A percentile compares a stretch with the other conserved stretches of the same genome.
Conservation (phyloP, 1,140 invertebrate genomes). For the Drosophila mauritiana region DNA sequence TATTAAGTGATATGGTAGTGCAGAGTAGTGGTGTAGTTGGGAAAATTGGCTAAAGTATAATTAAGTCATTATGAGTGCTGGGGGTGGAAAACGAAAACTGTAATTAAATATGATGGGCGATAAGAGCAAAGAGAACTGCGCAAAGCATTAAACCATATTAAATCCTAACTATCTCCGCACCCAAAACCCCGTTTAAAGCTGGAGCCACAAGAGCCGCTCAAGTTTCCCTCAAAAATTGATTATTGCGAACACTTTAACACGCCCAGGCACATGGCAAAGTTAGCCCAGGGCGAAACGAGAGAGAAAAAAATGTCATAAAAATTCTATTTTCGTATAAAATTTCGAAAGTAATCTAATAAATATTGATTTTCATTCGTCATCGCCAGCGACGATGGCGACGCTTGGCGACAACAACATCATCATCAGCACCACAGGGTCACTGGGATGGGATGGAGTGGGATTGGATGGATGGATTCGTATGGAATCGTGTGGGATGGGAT, state of each 20-base stretch:
- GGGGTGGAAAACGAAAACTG: slow-evolving; percentile 20
- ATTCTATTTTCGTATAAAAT: slow-evolving; percentile 84
- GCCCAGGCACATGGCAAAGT: slow-evolving; percentile 32
- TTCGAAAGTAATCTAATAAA: slow-evolving; percentile 85
- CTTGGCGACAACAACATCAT: slow-evolving; percentile 62
- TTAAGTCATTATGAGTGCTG: slow-evolving; percentile 38
- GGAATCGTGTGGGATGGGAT: background rate
- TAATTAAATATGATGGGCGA: slow-evolving; percentile 28
- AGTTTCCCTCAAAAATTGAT: slow-evolving; percentile 52
- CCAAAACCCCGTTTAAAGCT: slow-evolving; percentile 29
- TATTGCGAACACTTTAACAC: slow-evolving; percentile 46
- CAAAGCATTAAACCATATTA: background rate
- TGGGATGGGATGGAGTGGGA: slow-evolving; percentile 6
- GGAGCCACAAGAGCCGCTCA: background rate
- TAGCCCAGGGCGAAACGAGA: slow-evolving; percentile 27
- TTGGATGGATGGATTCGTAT: background rate
- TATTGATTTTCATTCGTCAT: slow-evolving; percentile 85
- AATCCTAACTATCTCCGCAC: too few relatives aligned
- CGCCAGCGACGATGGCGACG: slow-evolving; percentile 59
- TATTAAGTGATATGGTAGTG: slow-evolving; percentile 44
- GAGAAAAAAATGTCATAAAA: slow-evolving; percentile 78
- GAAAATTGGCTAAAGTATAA: slow-evolving; percentile 45
- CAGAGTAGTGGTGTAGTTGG: slow-evolving; percentile 9
- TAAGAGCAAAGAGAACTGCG: slow-evolving; percentile 3
- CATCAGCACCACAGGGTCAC: slow-evolving; percentile 31